Percentiles rank a stretch among this genome's conserved stretches.
phyloP scores from a whole-genome alignment of 2,888 invertebrate species.

The Metalampra italica region DNA sequence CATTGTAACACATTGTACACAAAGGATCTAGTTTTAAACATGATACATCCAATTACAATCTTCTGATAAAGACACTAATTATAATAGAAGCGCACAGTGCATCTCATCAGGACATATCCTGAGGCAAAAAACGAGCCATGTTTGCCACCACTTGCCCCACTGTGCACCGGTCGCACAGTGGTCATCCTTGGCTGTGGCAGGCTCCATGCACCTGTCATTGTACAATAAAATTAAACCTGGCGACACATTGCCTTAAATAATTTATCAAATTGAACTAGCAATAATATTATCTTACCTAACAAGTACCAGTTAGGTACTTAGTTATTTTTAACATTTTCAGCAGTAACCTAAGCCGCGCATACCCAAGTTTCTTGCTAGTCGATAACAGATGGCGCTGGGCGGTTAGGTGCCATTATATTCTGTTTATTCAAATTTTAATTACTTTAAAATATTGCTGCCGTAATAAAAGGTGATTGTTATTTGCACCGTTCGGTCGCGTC shows the following conservation, averaged over 20 bases:
- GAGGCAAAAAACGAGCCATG: slow-evolving; percentile 51
- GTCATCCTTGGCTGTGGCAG: slow-evolving; percentile 66
- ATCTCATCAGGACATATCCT: slow-evolving; percentile 34
- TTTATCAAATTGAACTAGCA: slow-evolving; percentile 44
- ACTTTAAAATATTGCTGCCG: slow-evolving; percentile 23
- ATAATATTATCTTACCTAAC: slow-evolving; percentile 11
- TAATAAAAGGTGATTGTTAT: slow-evolving; percentile 7
- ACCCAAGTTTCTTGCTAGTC: slow-evolving; percentile 40
- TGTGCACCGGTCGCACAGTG: slow-evolving; percentile 44
- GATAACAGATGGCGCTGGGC: slow-evolving; percentile 61
- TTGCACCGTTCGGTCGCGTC: slow-evolving; percentile 6
- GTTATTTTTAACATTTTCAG: slow-evolving; percentile 16
- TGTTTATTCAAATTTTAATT: slow-evolving; percentile 12
- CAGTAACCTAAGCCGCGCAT: too few relatives aligned
- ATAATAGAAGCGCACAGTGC: slow-evolving; percentile 52
- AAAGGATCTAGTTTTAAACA: slow-evolving; percentile 42
- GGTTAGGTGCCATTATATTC: slow-evolving; percentile 11
- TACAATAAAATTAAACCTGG: slow-evolving; percentile 65
- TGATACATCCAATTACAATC: slow-evolving; percentile 53
- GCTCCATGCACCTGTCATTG: slow-evolving; percentile 63
- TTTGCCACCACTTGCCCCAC: slow-evolving; percentile 49
- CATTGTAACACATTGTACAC: slow-evolving; percentile 26
- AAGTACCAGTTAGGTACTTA: slow-evolving; percentile 8
- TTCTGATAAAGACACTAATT: slow-evolving; percentile 63
- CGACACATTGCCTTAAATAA: slow-evolving; percentile 68